phyloP scores from a whole-genome alignment of 2,797 vertebrate genomes.

The Neopelma chrysocephalum region DNA sequence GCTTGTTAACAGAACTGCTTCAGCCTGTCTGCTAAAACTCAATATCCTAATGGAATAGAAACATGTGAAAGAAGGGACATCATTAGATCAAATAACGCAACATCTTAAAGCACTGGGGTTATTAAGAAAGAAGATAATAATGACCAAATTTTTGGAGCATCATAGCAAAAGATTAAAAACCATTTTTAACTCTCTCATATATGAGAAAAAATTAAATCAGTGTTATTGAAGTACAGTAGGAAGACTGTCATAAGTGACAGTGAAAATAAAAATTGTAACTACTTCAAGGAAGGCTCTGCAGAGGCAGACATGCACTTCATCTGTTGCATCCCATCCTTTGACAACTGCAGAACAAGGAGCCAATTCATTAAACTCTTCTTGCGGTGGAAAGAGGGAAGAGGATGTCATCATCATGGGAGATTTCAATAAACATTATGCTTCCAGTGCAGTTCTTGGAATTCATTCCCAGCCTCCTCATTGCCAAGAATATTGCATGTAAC shows the following conservation, averaged over 20 bases:
- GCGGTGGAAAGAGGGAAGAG: not conserved
- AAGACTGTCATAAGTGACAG: not conserved
- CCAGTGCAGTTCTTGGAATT: not conserved
- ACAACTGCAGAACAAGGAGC: not conserved
- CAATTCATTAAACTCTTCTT: not conserved
- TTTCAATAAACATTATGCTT: not conserved
- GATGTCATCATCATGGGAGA: not conserved
- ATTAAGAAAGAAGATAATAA: not conserved
- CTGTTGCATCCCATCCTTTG: not conserved
- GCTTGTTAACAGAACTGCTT: not conserved
- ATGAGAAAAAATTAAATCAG: not conserved
- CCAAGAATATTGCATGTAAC: not conserved
- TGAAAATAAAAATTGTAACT: not conserved
- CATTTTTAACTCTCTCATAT: not conserved
- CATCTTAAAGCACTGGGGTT: not conserved
- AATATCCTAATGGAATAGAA: not conserved
- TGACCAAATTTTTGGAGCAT: not conserved
- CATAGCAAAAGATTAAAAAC: not conserved
- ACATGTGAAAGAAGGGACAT: not conserved
- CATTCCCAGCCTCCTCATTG: not conserved
- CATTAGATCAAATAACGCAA: not conserved
- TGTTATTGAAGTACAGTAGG: not conserved
- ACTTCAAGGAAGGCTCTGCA: not conserved
- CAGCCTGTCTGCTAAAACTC: not conserved
- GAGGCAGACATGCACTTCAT: not conserved